A percentile compares a stretch with the other conserved stretches of the same genome.
Conservation (phyloP, 2,113 vertebrate species). For the Asarcornis scutulata region DNA sequence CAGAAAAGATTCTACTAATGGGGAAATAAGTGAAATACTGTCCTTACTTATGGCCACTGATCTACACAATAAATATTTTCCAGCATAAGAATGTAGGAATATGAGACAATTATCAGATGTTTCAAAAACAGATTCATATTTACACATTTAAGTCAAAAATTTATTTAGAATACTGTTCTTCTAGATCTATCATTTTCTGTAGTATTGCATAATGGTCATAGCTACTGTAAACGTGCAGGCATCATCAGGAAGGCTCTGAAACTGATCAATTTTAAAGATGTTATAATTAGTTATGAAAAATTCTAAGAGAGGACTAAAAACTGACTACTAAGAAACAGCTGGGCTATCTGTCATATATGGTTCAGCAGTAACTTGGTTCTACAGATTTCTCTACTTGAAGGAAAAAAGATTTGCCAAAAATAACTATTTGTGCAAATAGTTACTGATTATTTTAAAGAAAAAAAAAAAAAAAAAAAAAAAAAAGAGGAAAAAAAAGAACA, state of each 20-base stretch:
- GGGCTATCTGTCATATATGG: background rate
- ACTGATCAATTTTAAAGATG: background rate
- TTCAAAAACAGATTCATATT: background rate
- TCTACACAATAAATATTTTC: background rate
- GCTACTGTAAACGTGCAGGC: background rate
- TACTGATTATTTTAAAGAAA: background rate
- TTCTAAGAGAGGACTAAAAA: slow-evolving; percentile 10
- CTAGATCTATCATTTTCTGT: background rate
- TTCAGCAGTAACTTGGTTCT: background rate
- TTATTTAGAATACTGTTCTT: background rate
- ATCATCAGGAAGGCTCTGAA: background rate
- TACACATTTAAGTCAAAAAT: background rate
- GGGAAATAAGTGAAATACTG: background rate
- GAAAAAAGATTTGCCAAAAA: background rate
- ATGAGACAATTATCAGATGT: background rate
- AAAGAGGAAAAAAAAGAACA: background rate
- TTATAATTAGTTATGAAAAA: slow-evolving; percentile 39
- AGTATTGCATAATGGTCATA: background rate
- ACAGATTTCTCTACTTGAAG: background rate
- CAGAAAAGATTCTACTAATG: background rate
- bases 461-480: background rate
- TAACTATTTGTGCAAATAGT: background rate
- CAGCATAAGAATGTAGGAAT: background rate
- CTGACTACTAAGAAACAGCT: background rate
- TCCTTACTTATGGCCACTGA: background rate